Base-by-base conservation (phyloP, 2,888 invertebrate species). In the Tigriopus californicus region DNA sequence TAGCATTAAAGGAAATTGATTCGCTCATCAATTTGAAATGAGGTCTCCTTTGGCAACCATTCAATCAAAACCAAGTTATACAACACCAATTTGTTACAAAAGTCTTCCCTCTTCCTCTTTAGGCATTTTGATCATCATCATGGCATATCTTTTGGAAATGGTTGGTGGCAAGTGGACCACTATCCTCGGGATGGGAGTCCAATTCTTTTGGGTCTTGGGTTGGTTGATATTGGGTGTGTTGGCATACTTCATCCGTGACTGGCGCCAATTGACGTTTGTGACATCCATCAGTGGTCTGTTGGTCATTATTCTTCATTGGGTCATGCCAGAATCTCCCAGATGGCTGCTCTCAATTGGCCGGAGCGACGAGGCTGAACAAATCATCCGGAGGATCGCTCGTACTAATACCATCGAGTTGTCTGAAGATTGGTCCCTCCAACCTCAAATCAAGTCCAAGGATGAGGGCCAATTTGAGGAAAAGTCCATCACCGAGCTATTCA, bases 151-250 rank as follows among this genome's bases (percentile, higher is more conserved):
- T 22, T 22, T 52, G 52, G 52, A 52, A 25, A 33, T 52, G 22
- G 57, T 57, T 46, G 57, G 57, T 46, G 57, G 57, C 10, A 57
- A 20, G 46, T 57, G 57, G 57, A 46, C 22, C 15, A 57, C 57
- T n/a, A 18, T 57, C 12, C 46, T 57, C 12, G 57, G 57, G 1
- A 57, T 57, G 57, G 57, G 57, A 18, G 20, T 57, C 18, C 46
- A 57, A 6, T 57, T 41, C 25, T 41, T 41, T 12, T 57, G 57
- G 57, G 57, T 57, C 6, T 22, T 20, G 15, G 57, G 57, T 4
- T 57, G 57, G 57, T 25, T 57, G 10, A 22, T 46, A 1, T 24
- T 57, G 57, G 57, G 41, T 57, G n/a, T 57, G 22, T 46, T 57
- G 22, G 57, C 46, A 11, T 41, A 57, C 24, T 42, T 44, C 5